A percentile compares a stretch with the other conserved stretches of the same genome.
These are phyloP conservation scores for Diploptera punctata DNA, from an alignment of 2,888 invertebrate species.

Conservation along the genomic window DNA sequence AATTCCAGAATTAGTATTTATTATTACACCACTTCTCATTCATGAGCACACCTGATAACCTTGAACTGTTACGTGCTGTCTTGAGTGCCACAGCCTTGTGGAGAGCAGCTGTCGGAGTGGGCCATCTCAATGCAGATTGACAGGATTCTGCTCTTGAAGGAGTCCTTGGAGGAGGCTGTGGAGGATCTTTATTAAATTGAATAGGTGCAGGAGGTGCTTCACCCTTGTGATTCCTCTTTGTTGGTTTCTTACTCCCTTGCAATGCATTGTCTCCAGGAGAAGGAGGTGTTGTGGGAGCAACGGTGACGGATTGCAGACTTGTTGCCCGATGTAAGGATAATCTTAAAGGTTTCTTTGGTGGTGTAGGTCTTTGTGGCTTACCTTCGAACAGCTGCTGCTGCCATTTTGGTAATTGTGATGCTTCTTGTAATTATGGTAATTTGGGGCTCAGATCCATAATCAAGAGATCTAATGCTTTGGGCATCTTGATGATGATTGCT, in stretches of 20 bases:
- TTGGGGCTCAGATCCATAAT: constrained; percentile 67
- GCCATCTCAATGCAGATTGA: constrained; percentile 45
- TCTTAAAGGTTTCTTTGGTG: constrained; percentile 84
- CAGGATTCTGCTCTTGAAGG: constrained; percentile 50
- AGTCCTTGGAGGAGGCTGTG: constrained; percentile 48
- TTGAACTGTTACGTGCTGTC: constrained; percentile 2
- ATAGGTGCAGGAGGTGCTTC: constrained; percentile 52
- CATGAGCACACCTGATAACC: neutral
- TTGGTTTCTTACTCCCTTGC: constrained; percentile 58
- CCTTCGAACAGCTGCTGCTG: constrained; percentile 18
- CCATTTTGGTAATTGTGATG: constrained; percentile 53
- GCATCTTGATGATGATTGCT: constrained; percentile 5
- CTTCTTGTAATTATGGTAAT: constrained; percentile 53
- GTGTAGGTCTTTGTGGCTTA: constrained; percentile 65
- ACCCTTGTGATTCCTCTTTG: constrained; percentile 65
- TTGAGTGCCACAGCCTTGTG: constrained; percentile 20
- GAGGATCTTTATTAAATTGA: constrained; percentile 38
- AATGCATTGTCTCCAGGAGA: constrained; percentile 44
- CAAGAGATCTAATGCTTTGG: constrained; percentile 51
- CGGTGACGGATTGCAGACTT: constrained; percentile 77
- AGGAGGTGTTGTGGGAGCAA: constrained; percentile 50
- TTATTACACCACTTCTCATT: constrained; percentile 37
- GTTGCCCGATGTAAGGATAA: constrained; percentile 83
- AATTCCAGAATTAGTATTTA: no score
- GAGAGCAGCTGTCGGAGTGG: constrained; percentile 30